Evolutionary conservation across 2,113 vertebrate species (phyloP).

Genomic region (Mirza zaza): DNA sequence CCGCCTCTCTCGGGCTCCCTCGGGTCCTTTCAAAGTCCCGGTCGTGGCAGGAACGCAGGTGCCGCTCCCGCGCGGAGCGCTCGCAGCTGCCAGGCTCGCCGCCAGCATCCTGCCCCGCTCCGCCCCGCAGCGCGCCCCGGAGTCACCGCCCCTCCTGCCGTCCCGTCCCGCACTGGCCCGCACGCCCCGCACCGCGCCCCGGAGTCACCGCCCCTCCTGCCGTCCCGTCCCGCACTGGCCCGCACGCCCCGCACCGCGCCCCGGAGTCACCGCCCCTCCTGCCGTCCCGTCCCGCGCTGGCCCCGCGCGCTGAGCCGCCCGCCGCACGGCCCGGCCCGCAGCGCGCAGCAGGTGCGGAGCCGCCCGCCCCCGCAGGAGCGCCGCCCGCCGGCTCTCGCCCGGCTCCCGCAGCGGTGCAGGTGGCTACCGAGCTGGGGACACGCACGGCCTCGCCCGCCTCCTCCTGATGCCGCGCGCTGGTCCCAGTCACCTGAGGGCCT

Average conservation of each 20-base stretch:
- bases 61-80: fast-evolving
- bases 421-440: background rate
- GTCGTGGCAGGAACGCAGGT: background rate
- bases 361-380: background rate
- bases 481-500: background rate
- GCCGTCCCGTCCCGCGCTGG: fast-evolving
- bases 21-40: background rate
- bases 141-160: too few species aligned
- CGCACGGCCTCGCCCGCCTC: background rate
- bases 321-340: too few species aligned
- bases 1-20: too few species aligned
- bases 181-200: background rate
- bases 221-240: fast-evolving
- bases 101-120: background rate
- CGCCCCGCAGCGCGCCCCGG: too few species aligned
- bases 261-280: too few species aligned
- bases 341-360: background rate
- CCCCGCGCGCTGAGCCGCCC: too few species aligned
- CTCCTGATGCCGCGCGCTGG: background rate
- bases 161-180: fast-evolving
- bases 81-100: background rate
- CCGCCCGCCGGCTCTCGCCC: too few species aligned
- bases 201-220: too few species aligned
- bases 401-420: background rate
- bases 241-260: background rate